Base-by-base conservation (phyloP, 2,113 vertebrate species). In the Meles meles region DNA sequence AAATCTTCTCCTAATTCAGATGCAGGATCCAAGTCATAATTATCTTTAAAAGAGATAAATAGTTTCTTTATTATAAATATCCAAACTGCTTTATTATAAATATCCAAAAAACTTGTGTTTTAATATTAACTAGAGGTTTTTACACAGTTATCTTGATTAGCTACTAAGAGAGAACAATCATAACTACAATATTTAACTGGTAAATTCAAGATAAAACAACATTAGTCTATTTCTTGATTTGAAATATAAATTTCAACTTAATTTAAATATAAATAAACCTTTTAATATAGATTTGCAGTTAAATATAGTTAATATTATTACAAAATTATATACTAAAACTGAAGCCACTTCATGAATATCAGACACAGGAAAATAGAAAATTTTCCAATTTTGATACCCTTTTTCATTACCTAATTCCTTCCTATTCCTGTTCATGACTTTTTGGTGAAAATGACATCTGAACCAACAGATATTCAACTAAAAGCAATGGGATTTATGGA, bases 1-100 rank as follows among this genome's bases (percentile, higher is more conserved):
- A 99, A 97, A 93, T 99, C 99, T 96, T 99, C 99, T 96, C 99
- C 99, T 34, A 99, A 99, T 12, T 98, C 98, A 94, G 99, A 99
- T 20, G 99, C 99, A 14, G 99, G 97, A 98, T 99, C 99, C 69
- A 98, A 97, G 93, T 95, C 96, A 96, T 44, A 98, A 92, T 93
- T 90, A 98, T 97, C 98, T 99, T 98, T 47, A 98, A 88, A 96
- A 90, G 57, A 95, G 71, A 52, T 52, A 55, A 83, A 55, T 31
- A 84, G 31, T 84, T 88, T 55, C 21, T 77, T 61, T 84, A 93
- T 72, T 61, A 90, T 39, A 93, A 71, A 85, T 63, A 94, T 52
- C 5, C 7, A 23, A 61, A 83, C 47, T 31, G 87, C 21, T 77
- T 61, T 80, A 93, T 72, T 61, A 90, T 31, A 93, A 71, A 85